Evolutionary conservation across 2,797 vertebrate species (phyloP).

Genomic region (Gymnocypris eckloni): DNA sequence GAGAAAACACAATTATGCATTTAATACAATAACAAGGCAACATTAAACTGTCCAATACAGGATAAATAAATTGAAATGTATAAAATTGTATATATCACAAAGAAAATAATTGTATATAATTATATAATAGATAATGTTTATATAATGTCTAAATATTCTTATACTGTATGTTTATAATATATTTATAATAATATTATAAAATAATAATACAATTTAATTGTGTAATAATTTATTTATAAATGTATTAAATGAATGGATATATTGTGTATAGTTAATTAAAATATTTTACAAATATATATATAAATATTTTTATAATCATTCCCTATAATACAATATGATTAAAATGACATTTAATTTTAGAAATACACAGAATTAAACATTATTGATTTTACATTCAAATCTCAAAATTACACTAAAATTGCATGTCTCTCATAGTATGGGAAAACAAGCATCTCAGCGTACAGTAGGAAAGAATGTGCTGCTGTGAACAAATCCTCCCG

Average conservation of each 20-base stretch:
- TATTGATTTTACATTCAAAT: background rate
- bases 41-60: background rate
- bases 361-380: slow-evolving; percentile 11
- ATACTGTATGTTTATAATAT: too few relatives aligned
- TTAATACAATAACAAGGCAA: background rate
- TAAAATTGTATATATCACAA: background rate
- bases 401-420: background rate
- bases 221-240: too few relatives aligned
- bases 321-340: background rate
- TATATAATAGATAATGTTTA: too few relatives aligned
- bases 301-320: too few relatives aligned
- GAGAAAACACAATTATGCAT: background rate
- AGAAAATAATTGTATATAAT: too few relatives aligned
- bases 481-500: background rate
- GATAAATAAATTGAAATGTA: too few relatives aligned
- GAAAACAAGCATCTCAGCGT: slow-evolving; percentile 15
- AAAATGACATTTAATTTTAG: background rate
- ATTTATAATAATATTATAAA: too few relatives aligned
- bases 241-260: background rate
- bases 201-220: too few relatives aligned
- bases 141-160: too few relatives aligned
- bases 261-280: background rate
- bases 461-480: slow-evolving; percentile 3
- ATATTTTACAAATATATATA: background rate
- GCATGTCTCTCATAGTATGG: background rate